Evolutionary conservation across 2,888 invertebrate species (phyloP).

Genomic region (Eilema griseolum): DNA sequence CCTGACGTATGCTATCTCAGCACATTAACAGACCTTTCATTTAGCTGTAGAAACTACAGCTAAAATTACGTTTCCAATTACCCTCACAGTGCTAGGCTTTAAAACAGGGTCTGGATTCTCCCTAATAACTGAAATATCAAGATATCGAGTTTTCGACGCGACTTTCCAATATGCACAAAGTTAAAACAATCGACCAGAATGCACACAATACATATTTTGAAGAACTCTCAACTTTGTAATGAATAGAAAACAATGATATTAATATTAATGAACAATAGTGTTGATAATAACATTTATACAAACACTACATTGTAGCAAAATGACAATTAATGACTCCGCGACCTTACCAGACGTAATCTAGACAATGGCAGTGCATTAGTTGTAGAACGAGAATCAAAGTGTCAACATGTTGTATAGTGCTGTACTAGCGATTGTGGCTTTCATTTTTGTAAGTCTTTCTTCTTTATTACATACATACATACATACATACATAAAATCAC

Average conservation of each 20-base stretch:
- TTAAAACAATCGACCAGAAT: background rate
- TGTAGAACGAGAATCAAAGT: conserved; percentile 22
- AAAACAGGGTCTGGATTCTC: too few species aligned
- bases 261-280: conserved; percentile 14
- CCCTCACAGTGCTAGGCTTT: too few species aligned
- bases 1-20: too few species aligned
- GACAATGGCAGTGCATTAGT: conserved; percentile 56
- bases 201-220: conserved; percentile 5
- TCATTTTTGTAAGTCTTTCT: conserved; percentile 51
- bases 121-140: too few species aligned
- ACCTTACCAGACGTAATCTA: conserved; percentile 23
- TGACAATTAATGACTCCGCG: conserved; percentile 6
- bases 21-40: too few species aligned
- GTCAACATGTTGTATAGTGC: conserved; percentile 54
- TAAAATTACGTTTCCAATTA: too few species aligned
- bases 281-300: conserved; percentile 9
- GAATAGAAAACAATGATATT: conserved; percentile 13
- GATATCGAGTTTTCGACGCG: too few species aligned
- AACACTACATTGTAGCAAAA: conserved; percentile 24
- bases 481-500: too few species aligned
- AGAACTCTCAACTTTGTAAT: conserved; percentile 8
- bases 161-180: background rate
- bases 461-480: too few species aligned
- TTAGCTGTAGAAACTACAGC: too few species aligned
- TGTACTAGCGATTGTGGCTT: conserved; percentile 29